These are phyloP conservation scores for Drosophila kurseongensis DNA, from an alignment of 1,140 invertebrate species.

Conservation along the genomic window DNA sequence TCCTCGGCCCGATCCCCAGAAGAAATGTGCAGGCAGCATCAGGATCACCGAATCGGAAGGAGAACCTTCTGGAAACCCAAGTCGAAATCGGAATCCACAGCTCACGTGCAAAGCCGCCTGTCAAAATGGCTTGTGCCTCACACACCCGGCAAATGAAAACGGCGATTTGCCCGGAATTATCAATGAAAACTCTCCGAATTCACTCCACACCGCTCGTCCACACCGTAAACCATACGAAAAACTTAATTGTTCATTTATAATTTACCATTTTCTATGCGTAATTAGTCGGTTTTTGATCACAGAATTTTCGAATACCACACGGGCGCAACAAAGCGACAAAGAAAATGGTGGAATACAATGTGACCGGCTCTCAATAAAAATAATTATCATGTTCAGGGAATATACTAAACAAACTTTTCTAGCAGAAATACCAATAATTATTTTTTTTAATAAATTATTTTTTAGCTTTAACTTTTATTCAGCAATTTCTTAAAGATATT, in stretches of 20 bases:
- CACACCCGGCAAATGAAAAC: slow-evolving; percentile 77
- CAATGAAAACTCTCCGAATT: slow-evolving; percentile 57
- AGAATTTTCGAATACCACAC: slow-evolving; percentile 69
- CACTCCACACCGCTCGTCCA: slow-evolving; percentile 2
- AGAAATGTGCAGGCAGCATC: neutral
- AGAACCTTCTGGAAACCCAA: slow-evolving; percentile 40
- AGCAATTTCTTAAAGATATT: too few species aligned
- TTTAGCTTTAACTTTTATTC: too few species aligned
- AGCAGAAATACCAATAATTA: too few species aligned
- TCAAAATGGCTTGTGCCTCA: slow-evolving; percentile 47
- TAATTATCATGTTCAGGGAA: too few species aligned
- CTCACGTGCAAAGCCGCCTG: slow-evolving; percentile 59
- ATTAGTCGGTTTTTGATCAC: slow-evolving; percentile 74
- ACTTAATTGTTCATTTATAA: slow-evolving; percentile 11
- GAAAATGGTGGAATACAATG: slow-evolving; percentile 67
- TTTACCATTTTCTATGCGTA: slow-evolving; percentile 75
- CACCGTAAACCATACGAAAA: slow-evolving; percentile 52
- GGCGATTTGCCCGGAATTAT: slow-evolving; percentile 48
- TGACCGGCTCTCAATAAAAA: neutral
- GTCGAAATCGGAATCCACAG: neutral
- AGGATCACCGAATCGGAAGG: neutral
- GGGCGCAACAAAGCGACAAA: slow-evolving; percentile 68
- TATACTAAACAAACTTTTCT: too few species aligned
- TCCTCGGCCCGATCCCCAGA: neutral
- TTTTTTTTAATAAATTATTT: too few species aligned